These are phyloP conservation scores for Centropyge bicolor DNA, from an alignment of 2,797 vertebrate genomes.

Conservation along the genomic window DNA sequence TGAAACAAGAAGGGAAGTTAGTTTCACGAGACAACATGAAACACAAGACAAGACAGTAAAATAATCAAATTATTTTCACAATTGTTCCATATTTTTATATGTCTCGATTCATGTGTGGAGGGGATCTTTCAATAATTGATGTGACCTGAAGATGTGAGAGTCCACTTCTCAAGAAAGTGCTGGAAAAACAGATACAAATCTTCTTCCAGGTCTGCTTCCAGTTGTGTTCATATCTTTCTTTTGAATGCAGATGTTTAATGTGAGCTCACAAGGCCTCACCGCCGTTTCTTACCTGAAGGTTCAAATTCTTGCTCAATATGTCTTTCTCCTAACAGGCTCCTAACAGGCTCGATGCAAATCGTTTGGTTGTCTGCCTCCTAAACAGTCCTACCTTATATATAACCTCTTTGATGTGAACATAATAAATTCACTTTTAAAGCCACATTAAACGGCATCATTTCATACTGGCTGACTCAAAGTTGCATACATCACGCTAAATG, in stretches of 20 bases:
- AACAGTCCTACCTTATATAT: conserved; percentile 49
- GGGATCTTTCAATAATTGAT: neutral
- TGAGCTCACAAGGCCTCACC: conserved; percentile 35
- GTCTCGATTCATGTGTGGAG: neutral
- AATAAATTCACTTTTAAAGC: conserved; percentile 81
- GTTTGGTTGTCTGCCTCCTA: conserved; percentile 48
- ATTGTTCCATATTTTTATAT: neutral
- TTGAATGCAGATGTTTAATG: conserved; percentile 26
- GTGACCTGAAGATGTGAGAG: neutral
- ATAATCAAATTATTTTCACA: too few relatives aligned
- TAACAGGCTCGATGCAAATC: conserved; percentile 47
- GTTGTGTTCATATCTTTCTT: conserved; percentile 27
- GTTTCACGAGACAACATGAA: too few relatives aligned
- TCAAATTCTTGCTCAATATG: conserved; percentile 44
- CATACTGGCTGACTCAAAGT: conserved; percentile 76
- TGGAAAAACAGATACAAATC: neutral
- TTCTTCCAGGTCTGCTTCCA: conserved; percentile 7
- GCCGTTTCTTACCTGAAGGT: neutral
- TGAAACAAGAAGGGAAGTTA: too few relatives aligned
- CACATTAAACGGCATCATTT: conserved; percentile 81
- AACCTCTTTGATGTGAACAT: conserved; percentile 64
- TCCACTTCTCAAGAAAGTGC: neutral
- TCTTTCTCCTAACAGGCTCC: conserved; percentile 48
- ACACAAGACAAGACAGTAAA: too few relatives aligned
- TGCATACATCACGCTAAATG: conserved; percentile 82